These are phyloP conservation scores for Arrhopalites spinosus DNA, from an alignment of 2,888 invertebrate species.

Conservation along the genomic window DNA sequence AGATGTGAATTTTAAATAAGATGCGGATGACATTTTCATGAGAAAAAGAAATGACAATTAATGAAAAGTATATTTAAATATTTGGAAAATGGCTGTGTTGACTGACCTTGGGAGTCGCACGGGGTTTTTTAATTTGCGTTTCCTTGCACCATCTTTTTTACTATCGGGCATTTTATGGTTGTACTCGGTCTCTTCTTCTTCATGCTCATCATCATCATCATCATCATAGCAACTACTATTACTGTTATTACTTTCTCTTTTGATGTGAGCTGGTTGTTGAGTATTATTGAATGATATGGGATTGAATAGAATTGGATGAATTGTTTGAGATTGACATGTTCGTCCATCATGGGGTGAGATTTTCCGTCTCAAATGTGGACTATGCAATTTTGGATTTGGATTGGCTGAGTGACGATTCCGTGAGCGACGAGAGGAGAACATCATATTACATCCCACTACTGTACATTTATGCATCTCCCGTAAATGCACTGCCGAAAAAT, in stretches of 20 bases:
- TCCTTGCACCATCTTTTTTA: slow-evolving; percentile 52
- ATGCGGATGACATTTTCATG: too few relatives aligned
- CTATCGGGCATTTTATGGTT: slow-evolving; percentile 28
- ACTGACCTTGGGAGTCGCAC: slow-evolving; percentile 55
- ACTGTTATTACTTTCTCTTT: slow-evolving; percentile 17
- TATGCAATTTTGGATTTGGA: slow-evolving; percentile 96
- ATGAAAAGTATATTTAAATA: too few relatives aligned
- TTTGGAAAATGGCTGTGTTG: too few relatives aligned
- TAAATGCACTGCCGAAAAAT: slow-evolving; percentile 97
- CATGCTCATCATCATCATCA: slow-evolving; percentile 33
- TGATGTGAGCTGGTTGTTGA: slow-evolving; percentile 20
- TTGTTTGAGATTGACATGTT: slow-evolving; percentile 72
- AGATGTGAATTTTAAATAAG: too few relatives aligned
- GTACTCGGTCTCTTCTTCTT: slow-evolving; percentile 27
- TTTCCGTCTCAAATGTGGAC: slow-evolving; percentile 89
- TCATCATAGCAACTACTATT: slow-evolving; percentile 23
- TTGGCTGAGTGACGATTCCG: slow-evolving; percentile 97
- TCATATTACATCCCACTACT: slow-evolving; percentile 98
- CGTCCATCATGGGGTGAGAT: slow-evolving; percentile 93
- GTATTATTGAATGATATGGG: slow-evolving; percentile 60
- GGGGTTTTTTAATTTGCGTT: slow-evolving; percentile 51
- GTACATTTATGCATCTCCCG: slow-evolving; percentile 99
- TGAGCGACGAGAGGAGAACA: slow-evolving; percentile 95
- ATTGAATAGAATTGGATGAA: slow-evolving; percentile 45
- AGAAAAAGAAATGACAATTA: too few relatives aligned